Conservation (phyloP, 2,797 vertebrate species). For the Carcharodon carcharias region DNA sequence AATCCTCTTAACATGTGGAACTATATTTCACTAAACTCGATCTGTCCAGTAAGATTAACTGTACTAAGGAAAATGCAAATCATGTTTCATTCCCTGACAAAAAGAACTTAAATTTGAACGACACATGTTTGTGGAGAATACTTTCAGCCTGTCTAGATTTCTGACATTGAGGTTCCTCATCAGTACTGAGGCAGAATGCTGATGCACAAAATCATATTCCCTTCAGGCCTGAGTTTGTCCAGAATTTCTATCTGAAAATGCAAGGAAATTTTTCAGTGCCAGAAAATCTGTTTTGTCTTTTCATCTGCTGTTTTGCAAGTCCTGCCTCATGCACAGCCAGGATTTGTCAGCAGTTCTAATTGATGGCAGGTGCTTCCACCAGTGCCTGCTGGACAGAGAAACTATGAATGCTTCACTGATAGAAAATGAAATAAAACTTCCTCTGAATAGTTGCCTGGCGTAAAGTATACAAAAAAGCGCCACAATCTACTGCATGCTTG, state of each 20-base stretch:
- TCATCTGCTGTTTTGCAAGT: not conserved
- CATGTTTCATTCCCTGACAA: not conserved
- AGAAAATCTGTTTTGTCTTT: not conserved
- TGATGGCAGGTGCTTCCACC: slow-evolving; percentile 7
- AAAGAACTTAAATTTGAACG: not conserved
- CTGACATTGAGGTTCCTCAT: not conserved
- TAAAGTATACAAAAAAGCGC: not conserved
- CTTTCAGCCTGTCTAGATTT: slow-evolving; percentile 21
- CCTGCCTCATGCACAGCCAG: not conserved
- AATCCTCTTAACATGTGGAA: not conserved
- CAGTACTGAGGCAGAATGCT: too few species aligned
- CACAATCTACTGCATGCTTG: not conserved
- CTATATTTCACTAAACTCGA: not conserved
- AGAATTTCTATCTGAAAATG: not conserved
- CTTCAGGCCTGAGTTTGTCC: not conserved
- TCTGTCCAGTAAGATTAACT: not conserved
- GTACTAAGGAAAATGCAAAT: not conserved
- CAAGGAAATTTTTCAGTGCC: not conserved
- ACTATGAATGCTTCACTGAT: not conserved
- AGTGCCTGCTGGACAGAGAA: not conserved
- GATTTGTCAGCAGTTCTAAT: not conserved
- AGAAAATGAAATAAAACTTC: not conserved
- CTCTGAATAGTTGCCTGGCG: not conserved
- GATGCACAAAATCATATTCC: slow-evolving; percentile 6
- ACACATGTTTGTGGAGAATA: slow-evolving; percentile 8